Percentiles rank a stretch among this genome's conserved stretches.
Evolutionary conservation across 2,797 vertebrate species (phyloP).

Genomic region (Dermochelys coriacea): DNA sequence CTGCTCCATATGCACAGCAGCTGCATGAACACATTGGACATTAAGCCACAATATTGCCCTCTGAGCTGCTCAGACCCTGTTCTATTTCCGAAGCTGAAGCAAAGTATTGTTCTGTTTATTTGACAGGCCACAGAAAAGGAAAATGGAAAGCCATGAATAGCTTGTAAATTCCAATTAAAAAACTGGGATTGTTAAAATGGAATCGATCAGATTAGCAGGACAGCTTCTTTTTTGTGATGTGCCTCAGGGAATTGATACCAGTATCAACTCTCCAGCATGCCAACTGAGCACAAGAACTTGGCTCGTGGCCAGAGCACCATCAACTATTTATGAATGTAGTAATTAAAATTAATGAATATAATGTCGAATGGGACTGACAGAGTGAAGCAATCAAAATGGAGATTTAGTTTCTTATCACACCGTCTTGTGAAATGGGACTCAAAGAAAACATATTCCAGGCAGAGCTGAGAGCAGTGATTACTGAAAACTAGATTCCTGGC

Average conservation of each 20-base stretch:
- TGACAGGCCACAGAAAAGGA: not conserved
- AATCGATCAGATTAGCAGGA: not conserved
- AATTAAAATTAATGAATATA: conserved; percentile 72
- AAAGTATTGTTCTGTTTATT: not conserved
- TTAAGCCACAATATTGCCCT: not conserved
- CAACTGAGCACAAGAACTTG: not conserved
- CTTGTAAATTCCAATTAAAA: conserved; percentile 19
- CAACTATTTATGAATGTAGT: conserved; percentile 44
- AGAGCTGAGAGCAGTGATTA: conserved; percentile 1
- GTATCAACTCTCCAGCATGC: not conserved
- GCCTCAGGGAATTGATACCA: not conserved
- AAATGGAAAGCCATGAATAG: conserved; percentile 17
- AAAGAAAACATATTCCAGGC: conserved; percentile 20
- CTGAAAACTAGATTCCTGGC: conserved; percentile 26
- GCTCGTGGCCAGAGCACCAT: not conserved
- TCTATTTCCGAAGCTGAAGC: not conserved
- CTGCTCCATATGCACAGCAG: not conserved
- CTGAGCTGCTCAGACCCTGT: not conserved
- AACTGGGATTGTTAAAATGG: not conserved
- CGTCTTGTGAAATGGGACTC: conserved; percentile 25
- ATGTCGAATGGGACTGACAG: conserved; percentile 34
- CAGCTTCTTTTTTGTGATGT: conserved; percentile 5
- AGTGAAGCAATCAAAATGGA: conserved; percentile 57
- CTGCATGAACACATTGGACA: not conserved
- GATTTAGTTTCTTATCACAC: conserved; percentile 48